Evolutionary conservation across 2,113 vertebrate species (phyloP).

Genomic region (Manacus vitellinus): DNA sequence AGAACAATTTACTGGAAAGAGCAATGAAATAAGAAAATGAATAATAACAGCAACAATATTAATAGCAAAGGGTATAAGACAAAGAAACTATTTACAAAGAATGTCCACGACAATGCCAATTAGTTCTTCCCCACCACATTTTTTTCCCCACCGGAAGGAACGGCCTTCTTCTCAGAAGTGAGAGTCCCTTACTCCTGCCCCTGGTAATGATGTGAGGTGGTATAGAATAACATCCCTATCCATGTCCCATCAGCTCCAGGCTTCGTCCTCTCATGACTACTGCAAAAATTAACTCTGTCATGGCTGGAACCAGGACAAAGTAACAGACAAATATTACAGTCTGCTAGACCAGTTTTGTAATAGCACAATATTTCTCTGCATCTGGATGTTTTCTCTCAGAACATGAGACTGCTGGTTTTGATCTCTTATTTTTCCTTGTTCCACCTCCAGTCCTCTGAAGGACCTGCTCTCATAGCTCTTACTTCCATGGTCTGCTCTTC

Average conservation of each 20-base stretch:
- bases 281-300: not conserved
- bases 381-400: not conserved
- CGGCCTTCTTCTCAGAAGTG: fast-evolving
- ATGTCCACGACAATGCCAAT: not conserved
- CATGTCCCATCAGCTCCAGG: not conserved
- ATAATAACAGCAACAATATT: not conserved
- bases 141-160: not conserved
- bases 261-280: not conserved
- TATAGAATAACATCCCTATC: not conserved
- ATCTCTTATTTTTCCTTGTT: not conserved
- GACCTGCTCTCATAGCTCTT: not conserved
- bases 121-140: fast-evolving
- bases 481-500: not conserved
- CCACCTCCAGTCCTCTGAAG: not conserved
- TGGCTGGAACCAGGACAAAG: not conserved
- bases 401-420: not conserved
- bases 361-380: not conserved
- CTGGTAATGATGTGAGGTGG: not conserved
- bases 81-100: not conserved
- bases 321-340: not conserved
- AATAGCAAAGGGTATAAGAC: not conserved
- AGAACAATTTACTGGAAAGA: not conserved
- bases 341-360: not conserved
- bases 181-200: not conserved
- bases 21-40: not conserved